These are phyloP conservation scores for Leptopilina myrica DNA, from an alignment of 2,888 invertebrate genomes.

Conservation along the genomic window DNA sequence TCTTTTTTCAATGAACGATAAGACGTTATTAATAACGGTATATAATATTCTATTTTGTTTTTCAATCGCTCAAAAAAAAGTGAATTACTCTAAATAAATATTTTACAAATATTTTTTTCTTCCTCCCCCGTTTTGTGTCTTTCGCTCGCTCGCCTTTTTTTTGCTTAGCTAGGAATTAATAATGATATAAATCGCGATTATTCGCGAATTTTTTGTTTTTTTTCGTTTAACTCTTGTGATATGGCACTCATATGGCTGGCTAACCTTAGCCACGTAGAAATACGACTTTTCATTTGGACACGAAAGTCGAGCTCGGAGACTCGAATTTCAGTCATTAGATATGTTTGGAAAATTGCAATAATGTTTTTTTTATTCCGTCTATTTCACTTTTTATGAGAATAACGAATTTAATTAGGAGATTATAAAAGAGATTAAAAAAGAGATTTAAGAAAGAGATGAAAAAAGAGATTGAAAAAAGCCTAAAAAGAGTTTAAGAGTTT, in stretches of 20 bases:
- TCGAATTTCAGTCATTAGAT: slow-evolving; percentile 47
- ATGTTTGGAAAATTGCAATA: not conserved
- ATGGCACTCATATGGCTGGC: slow-evolving; percentile 76
- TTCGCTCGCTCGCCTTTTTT: slow-evolving; percentile 43
- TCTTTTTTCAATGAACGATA: slow-evolving; percentile 1
- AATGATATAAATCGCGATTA: slow-evolving; percentile 46
- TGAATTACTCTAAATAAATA: slow-evolving; percentile 65
- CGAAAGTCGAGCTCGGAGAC: slow-evolving; percentile 45
- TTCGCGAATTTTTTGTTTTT: slow-evolving; percentile 34
- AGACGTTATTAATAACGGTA: slow-evolving; percentile 38
- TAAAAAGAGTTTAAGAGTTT: no score
- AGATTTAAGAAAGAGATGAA: no score
- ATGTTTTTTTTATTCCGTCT: not conserved
- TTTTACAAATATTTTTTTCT: slow-evolving; percentile 60
- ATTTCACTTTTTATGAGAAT: not conserved
- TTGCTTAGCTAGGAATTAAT: slow-evolving; percentile 49
- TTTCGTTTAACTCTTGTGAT: slow-evolving; percentile 57
- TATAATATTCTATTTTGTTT: not conserved
- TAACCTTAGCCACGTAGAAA: slow-evolving; percentile 61
- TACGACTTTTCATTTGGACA: slow-evolving; percentile 53
- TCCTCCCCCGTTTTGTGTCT: slow-evolving; percentile 32
- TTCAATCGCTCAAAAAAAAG: slow-evolving; percentile 13
- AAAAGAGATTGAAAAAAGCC: no score
- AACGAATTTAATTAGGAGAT: not conserved
- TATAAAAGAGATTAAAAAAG: no score